Evolutionary conservation across 2,797 vertebrate species (phyloP).

Genomic region (Parotocinclus haroldoi): DNA sequence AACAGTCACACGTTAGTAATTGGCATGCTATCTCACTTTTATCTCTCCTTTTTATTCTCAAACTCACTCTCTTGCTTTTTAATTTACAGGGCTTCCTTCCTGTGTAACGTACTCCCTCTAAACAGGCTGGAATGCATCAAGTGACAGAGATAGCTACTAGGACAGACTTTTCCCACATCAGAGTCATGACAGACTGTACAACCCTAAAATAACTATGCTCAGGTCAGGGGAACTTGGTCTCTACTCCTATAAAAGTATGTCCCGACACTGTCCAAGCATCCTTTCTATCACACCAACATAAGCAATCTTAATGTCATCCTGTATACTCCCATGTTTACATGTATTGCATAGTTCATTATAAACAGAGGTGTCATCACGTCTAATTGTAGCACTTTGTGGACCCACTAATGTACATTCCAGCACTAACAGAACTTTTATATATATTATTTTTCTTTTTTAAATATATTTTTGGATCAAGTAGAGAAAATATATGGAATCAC

Average conservation of each 20-base stretch:
- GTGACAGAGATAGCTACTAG: constrained; percentile 82
- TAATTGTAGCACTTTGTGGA: too few species aligned
- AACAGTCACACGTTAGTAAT: constrained; percentile 11
- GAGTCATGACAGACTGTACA: constrained; percentile 62
- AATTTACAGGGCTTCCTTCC: not conserved
- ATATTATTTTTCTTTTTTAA: too few species aligned
- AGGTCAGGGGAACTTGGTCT: constrained; percentile 17
- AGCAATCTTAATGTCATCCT: constrained; percentile 18
- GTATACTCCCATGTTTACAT: too few species aligned
- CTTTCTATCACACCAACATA: constrained; percentile 5
- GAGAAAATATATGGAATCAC: too few species aligned
- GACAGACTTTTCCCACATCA: constrained; percentile 93
- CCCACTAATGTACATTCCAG: too few species aligned
- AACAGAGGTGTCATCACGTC: too few species aligned
- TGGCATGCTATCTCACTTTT: constrained; percentile 5
- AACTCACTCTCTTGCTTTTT: constrained; percentile 15
- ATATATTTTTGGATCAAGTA: too few species aligned
- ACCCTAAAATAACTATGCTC: constrained; percentile 40
- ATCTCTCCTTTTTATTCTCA: too few species aligned
- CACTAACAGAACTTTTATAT: too few species aligned
- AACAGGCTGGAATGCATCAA: constrained; percentile 87
- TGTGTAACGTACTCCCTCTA: constrained; percentile 10
- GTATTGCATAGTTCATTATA: too few species aligned
- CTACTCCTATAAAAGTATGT: not conserved
- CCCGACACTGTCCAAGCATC: constrained; percentile 13